phyloP scores from a whole-genome alignment of 2,888 invertebrate species.

The Noctua janthina region DNA sequence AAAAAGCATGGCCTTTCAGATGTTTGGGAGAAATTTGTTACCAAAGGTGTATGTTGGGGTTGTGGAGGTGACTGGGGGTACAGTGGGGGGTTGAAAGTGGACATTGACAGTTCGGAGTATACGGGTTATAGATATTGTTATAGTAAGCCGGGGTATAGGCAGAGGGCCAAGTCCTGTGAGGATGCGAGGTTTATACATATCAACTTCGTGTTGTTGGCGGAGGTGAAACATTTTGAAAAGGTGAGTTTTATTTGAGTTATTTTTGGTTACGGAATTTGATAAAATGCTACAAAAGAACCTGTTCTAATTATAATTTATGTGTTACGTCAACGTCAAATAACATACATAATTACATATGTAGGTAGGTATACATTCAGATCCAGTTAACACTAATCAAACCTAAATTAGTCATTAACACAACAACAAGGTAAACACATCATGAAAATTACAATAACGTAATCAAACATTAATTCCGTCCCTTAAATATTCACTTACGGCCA shows the following conservation, averaged over 20 bases:
- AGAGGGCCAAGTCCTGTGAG: slow-evolving; percentile 87
- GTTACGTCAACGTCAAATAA: background rate
- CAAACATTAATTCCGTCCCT: slow-evolving; percentile 60
- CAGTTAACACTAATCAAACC: slow-evolving; percentile 12
- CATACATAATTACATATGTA: no score
- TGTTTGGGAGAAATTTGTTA: slow-evolving; percentile 82
- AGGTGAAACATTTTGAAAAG: slow-evolving; percentile 92
- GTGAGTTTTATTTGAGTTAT: slow-evolving; percentile 81
- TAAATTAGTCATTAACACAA: slow-evolving; percentile 43
- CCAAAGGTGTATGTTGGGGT: slow-evolving; percentile 85
- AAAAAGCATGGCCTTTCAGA: slow-evolving; percentile 70
- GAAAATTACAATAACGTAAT: slow-evolving; percentile 61
- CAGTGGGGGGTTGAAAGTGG: slow-evolving; percentile 84
- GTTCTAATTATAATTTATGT: background rate
- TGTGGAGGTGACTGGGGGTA: slow-evolving; percentile 88
- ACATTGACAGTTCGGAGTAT: slow-evolving; percentile 87
- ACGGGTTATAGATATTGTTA: slow-evolving; percentile 87
- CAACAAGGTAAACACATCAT: slow-evolving; percentile 47
- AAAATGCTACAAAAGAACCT: background rate
- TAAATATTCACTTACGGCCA: slow-evolving; percentile 57
- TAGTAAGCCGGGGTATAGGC: slow-evolving; percentile 83
- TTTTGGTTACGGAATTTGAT: background rate
- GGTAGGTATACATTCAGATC: background rate
- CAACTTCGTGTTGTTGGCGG: slow-evolving; percentile 91
- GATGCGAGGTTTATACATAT: slow-evolving; percentile 92